Evolutionary conservation across 2,113 vertebrate species (phyloP).

Genomic region (Gnathonemus longibarbis): DNA sequence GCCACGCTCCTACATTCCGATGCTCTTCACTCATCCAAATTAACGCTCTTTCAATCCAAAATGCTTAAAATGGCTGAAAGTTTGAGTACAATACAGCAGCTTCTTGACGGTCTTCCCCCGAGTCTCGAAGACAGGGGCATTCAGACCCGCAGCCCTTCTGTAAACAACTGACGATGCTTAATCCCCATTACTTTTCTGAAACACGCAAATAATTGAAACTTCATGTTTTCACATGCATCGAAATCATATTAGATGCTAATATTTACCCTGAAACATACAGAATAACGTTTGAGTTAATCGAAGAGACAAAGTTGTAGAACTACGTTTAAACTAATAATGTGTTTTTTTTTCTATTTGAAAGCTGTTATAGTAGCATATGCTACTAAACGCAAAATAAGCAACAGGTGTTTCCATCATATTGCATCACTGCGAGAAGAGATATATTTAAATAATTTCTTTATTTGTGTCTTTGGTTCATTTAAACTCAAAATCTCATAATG

Average conservation of each 20-base stretch:
- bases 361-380: background rate
- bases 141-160: background rate
- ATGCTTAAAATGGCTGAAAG: background rate
- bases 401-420: background rate
- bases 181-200: background rate
- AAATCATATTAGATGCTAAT: background rate
- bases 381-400: background rate
- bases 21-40: background rate
- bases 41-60: background rate
- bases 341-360: background rate
- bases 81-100: background rate
- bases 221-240: background rate
- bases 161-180: background rate
- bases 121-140: background rate
- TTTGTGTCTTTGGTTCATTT: background rate
- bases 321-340: background rate
- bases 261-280: background rate
- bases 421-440: background rate
- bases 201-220: background rate
- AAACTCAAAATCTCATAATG: background rate
- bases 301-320: background rate
- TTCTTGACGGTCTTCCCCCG: background rate
- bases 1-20: background rate
- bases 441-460: background rate
- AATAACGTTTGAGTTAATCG: background rate